phyloP scores from a whole-genome alignment of 2,113 vertebrate species.

The Scophthalmus maximus region DNA sequence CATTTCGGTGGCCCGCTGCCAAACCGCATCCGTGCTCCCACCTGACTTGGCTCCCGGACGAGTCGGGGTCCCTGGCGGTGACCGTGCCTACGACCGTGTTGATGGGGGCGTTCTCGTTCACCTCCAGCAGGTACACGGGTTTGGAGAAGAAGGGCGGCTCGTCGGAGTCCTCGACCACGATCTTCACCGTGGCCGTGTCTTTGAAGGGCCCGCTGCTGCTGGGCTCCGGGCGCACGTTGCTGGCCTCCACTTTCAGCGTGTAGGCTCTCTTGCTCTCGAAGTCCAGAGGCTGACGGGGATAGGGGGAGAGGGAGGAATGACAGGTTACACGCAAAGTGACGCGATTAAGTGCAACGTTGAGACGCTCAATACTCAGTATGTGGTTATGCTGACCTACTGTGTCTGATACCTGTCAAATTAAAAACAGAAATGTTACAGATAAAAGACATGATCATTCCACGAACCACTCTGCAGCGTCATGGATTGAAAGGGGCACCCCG shows the following conservation, averaged over 20 bases:
- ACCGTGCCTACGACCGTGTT: constrained; percentile 93
- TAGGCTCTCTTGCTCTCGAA: constrained; percentile 94
- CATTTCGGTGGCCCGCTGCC: background rate
- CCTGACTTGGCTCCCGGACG: constrained; percentile 90
- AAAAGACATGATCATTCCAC: no score
- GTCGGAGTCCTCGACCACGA: constrained; percentile 92
- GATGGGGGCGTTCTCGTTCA: constrained; percentile 93
- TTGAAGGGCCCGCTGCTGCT: constrained; percentile 89
- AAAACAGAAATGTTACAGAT: background rate
- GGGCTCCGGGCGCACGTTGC: constrained; percentile 90
- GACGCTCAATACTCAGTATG: background rate
- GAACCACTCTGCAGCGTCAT: no score
- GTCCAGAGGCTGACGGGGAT: constrained; percentile 91
- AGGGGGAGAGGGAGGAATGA: constrained; percentile 14
- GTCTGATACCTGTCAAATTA: background rate
- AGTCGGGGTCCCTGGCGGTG: constrained; percentile 91
- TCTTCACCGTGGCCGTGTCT: constrained; percentile 93
- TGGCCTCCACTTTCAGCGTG: constrained; percentile 93
- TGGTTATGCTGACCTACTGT: background rate
- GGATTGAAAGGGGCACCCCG: no score
- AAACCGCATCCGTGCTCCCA: constrained; percentile 68
- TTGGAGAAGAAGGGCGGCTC: constrained; percentile 94
- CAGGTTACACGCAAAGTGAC: background rate
- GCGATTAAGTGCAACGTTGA: no score
- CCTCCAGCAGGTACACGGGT: constrained; percentile 89